Base-by-base conservation (phyloP, 2,113 vertebrate genomes). In the Sinocyclocheilus rhinocerous region DNA sequence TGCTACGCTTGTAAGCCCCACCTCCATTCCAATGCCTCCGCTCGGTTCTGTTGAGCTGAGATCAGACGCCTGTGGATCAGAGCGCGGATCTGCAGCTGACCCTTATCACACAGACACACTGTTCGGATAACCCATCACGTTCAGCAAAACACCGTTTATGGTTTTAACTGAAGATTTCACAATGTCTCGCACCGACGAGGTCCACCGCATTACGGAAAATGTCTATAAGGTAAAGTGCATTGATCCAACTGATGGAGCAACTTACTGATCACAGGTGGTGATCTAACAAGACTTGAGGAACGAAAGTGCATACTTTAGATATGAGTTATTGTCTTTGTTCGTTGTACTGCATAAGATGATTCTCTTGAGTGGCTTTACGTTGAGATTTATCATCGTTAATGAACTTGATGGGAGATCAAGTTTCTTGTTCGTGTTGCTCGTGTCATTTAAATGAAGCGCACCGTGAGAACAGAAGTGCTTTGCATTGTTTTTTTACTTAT, bases 141-240 rank as follows among this genome's bases (percentile, higher is more conserved):
- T 78, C 83, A 87, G 83, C 91, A 86, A 89, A 87, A 78, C 83
- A 85, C 42, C 87, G 93, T 96, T 93, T 95, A 95, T 95, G 95
- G 95, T 95, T 93, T 89, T 95, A 93, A 92, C 92, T 91, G 95
- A 95, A 94, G 93, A 94, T 85, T 91, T 84, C 91, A 95, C 91
- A 85, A 97, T 99, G 96, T 96, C 97, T 95, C 97, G 97, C 93
- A 96, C 97, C 88, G 97, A 98, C 93, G 97, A 99, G 95, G 97
- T 98, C 91, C 96, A 99, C 93, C 96, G 97, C 89, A 90, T 98
- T 89, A 98, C 97, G 89, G 97, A 99, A 91, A 98, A 97, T 93
- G 97, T 98, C 92, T 99, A 98, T 93, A 98, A 98, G 97, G 97
- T 98, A 94, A 92, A 91, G 93, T 20, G n/a, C 67, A 12, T 45